Percentiles rank a stretch among this genome's conserved stretches.
These are phyloP conservation scores for Hippocampus abdominalis DNA, from an alignment of 2,113 vertebrate species.

Conservation along the genomic window DNA sequence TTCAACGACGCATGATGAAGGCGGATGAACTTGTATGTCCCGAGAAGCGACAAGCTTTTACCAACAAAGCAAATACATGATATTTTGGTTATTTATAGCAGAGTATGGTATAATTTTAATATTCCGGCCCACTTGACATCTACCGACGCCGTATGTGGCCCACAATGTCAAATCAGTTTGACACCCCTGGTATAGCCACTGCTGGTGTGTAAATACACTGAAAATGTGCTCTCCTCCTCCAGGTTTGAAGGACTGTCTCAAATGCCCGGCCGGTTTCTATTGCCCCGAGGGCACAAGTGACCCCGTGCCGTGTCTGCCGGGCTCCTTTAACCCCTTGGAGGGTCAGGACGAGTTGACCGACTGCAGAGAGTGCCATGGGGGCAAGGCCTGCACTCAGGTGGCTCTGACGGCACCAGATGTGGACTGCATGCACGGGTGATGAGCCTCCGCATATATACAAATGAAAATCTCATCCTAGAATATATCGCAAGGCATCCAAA, in stretches of 20 bases:
- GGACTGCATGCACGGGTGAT: slow-evolving; percentile 78
- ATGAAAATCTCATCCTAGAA: not conserved
- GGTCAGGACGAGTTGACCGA: slow-evolving; percentile 78
- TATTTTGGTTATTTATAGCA: no score
- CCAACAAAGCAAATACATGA: no score
- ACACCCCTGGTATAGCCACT: not conserved
- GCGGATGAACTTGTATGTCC: no score
- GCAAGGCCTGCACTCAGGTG: slow-evolving; percentile 79
- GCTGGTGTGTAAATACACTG: not conserved
- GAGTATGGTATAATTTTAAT: no score
- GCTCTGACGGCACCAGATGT: slow-evolving; percentile 76
- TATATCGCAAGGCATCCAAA: no score
- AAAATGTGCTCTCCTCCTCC: not conserved
- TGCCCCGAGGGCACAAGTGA: slow-evolving; percentile 73
- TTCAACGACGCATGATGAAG: no score
- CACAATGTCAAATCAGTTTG: no score
- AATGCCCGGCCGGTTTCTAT: slow-evolving; percentile 81
- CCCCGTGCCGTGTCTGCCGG: slow-evolving; percentile 75
- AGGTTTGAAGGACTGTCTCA: slow-evolving; percentile 76
- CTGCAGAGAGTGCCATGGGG: slow-evolving; percentile 76
- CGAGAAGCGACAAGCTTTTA: no score
- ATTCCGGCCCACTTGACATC: no score
- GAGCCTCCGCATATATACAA: not conserved
- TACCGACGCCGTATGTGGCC: no score
- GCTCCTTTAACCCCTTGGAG: slow-evolving; percentile 76